phyloP scores from a whole-genome alignment of 2,888 invertebrate genomes.

The Nemoura dubitans region DNA sequence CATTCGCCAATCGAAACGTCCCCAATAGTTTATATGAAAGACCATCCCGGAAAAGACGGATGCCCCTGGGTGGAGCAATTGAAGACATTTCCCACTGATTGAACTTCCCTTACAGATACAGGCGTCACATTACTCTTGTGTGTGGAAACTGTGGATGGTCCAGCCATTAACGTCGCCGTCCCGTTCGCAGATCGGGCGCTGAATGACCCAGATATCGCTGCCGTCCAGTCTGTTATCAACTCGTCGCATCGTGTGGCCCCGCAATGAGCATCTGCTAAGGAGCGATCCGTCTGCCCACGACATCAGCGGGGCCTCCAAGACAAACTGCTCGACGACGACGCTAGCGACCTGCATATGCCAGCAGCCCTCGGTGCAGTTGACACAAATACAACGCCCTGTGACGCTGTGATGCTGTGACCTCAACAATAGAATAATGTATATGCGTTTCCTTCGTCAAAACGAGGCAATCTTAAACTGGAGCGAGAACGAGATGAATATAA shows the following conservation, averaged over 20 bases:
- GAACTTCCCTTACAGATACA: slow-evolving; percentile 14
- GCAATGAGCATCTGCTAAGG: neutral
- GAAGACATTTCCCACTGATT: slow-evolving; percentile 30
- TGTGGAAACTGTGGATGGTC: neutral
- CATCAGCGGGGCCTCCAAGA: neutral
- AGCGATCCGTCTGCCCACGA: neutral
- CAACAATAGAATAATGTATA: neutral
- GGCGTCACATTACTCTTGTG: neutral
- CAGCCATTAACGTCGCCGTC: slow-evolving; percentile 9
- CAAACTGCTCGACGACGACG: neutral
- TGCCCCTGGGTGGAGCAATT: neutral
- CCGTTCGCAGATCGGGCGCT: slow-evolving; percentile 13
- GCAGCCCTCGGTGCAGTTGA: neutral
- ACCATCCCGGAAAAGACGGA: neutral
- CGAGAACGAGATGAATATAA: slow-evolving; percentile 1
- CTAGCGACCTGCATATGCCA: neutral
- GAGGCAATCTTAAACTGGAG: slow-evolving; percentile 3
- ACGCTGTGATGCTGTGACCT: neutral
- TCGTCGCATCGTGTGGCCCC: neutral
- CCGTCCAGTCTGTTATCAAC: neutral
- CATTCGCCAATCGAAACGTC: neutral
- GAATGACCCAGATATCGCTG: neutral
- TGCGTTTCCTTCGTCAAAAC: neutral
- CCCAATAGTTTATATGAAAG: slow-evolving; percentile 7
- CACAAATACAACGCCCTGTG: neutral